These are phyloP conservation scores for Stenopsyche tienmushanensis DNA, from an alignment of 1,140 invertebrate species.

Conservation along the genomic window DNA sequence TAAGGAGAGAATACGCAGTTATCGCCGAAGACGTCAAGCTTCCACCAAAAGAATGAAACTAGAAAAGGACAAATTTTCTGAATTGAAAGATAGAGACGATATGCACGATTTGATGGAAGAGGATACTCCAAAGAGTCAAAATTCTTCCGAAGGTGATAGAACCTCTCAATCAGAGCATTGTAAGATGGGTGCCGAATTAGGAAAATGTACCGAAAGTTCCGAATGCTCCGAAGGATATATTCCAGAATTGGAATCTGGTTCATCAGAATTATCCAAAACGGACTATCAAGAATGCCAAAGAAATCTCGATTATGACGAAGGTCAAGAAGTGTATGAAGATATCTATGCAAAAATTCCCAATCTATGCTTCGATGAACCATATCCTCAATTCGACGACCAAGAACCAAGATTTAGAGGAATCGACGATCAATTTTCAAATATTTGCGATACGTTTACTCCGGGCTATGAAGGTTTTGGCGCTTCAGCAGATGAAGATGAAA, in stretches of 20 bases:
- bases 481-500: conserved; percentile 62
- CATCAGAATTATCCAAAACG: conserved; percentile 60
- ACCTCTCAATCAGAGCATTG: conserved; percentile 48
- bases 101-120: conserved; percentile 58
- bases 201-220: conserved; percentile 55
- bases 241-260: conserved; percentile 65
- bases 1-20: conserved; percentile 60
- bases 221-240: conserved; percentile 66
- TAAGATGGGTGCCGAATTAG: conserved; percentile 42
- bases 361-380: conserved; percentile 39
- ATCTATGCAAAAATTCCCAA: conserved; percentile 40
- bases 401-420: conserved; percentile 32
- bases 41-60: conserved; percentile 57
- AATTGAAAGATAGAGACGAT: conserved; percentile 44
- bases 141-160: conserved; percentile 57
- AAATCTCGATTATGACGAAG: conserved; percentile 52
- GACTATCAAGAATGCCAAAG: conserved; percentile 54
- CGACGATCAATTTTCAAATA: conserved; percentile 32
- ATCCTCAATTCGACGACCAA: conserved; percentile 32
- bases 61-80: conserved; percentile 51
- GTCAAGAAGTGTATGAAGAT: conserved; percentile 44
- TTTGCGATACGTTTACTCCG: conserved; percentile 42
- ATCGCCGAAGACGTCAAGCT: conserved; percentile 62
- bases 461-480: conserved; percentile 62
- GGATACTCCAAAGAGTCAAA: conserved; percentile 55